Evolutionary conservation across 2,113 vertebrate genomes (phyloP), one percentile per base, ranked within the genome.

Genomic region (Calidris pygmaea): DNA sequence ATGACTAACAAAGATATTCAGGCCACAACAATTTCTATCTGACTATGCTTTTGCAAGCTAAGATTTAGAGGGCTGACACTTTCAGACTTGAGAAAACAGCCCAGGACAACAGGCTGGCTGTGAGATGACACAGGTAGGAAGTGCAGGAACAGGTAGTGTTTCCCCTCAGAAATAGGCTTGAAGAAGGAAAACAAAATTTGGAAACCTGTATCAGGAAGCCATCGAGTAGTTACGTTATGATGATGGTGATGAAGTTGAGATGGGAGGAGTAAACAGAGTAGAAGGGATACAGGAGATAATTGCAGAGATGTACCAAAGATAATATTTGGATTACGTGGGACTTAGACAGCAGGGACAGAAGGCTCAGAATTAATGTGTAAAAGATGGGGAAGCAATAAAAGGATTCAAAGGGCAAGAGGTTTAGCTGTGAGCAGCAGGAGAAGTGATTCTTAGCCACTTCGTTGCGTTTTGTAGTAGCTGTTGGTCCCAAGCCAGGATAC

Each of bases 1-100:
- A 89, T 91, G 77, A 88, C 72, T 88, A 81, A 88, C 79, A 79
- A 91, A 91, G 79, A 78, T 67, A 74, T 48, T 82, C 56, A 70
- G 56, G 32, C 20, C 43, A 80, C 87, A 91, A 83, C n/a, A 50
- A 58, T 83, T 79, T 65, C 72, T 11, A 17, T 82, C 71, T 86
- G 39, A 37, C 75, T 80, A 8, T 62, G 87, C 43, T 80, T 97
- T 80, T 88, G 58, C 67, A 95, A 41, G 34, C 47, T 81, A 55
- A 80, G 78, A 41, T 75, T 79, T 85, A 82, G 27, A 85, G 50
- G 23, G 34, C 3, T 91, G 76, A 63, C 1, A 0, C 63, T 92
- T 84, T 96, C 75, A 66, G 60, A 26, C 68, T 63, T 84, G 50
- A 94, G 45, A 87, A 87, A 60, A 66, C 19, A 81, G 34, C 22